Base-by-base conservation (phyloP, 2,888 invertebrate genomes). In the Cephus spinipes region DNA sequence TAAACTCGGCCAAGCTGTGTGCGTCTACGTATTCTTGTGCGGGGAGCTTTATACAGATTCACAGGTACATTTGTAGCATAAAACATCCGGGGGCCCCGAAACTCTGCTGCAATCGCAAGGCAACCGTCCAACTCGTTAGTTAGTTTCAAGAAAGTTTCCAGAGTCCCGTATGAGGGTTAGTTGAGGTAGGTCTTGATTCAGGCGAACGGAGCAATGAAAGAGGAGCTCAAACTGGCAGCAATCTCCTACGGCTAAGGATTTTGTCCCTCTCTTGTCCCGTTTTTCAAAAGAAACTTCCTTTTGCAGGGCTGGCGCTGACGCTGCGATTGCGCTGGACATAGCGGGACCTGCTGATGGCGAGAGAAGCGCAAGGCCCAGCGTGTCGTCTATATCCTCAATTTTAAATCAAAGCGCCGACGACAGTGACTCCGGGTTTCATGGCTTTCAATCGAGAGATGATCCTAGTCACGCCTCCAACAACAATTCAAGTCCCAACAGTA, bases 381-480 rank as follows among this genome's bases (percentile, higher is more conserved):
- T 91, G 4, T 91, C 92, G 0, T 91, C 91, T 74, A 90, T 91
- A 73, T 90, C 91, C 1, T 91, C 91, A 73, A 88, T 89, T 73
- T 83, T 90, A 76, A 91, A 91, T 80, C 89, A 90, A 79, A 92
- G 90, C 77, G 90, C 90, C 23, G 92, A 92, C 82, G 92, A 92
- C 83, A 92, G 92, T 79, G 92, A 92, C 81, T 91, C 91, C 0
- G 92, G 92, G 12, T 92, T 92, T 82, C 91, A 92, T 77, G 92
- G 91, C 12, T 90, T 91, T 75, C 90, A 89, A 79, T 89, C 90
- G 6, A 85, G 90, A 23, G 89, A 90, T 77, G 90, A 90, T 32
- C 90, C 90, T 3, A 90, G 89, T 76, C 89, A 90, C 83, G 88
- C 89, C 4, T 89, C 90, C n/a, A 90, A 90, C 82, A 89, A 90